Evolutionary conservation across 2,797 vertebrate genomes (phyloP).

Genomic region (Rousettus madagascariensis): DNA sequence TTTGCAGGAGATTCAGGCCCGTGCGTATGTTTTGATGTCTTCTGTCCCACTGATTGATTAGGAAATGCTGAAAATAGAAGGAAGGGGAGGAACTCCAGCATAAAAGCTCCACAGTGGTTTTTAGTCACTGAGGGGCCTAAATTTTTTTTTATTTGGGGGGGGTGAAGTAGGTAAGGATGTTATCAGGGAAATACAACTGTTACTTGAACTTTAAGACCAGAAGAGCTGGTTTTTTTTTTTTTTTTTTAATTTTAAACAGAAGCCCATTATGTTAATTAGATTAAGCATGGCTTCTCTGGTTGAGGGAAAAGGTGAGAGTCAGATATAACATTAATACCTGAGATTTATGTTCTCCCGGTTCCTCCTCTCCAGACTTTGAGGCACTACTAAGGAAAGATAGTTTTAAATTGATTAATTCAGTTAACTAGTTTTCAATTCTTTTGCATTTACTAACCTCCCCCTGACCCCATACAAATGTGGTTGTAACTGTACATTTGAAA

Average conservation of each 20-base stretch:
- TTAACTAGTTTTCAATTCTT: neutral
- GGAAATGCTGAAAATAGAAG: neutral
- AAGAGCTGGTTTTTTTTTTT: neutral
- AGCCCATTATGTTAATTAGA: neutral
- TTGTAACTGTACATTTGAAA: conserved; percentile 16
- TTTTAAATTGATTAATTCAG: neutral
- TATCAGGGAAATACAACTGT: neutral
- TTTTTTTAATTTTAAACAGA: neutral
- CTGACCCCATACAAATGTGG: neutral
- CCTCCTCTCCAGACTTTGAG: neutral
- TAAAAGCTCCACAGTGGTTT: neutral
- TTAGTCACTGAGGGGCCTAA: neutral
- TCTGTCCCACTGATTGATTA: neutral
- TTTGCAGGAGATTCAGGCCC: neutral
- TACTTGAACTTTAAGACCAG: neutral
- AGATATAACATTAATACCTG: neutral
- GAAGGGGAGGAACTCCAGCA: neutral
- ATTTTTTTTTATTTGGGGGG: neutral
- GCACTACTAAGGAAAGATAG: neutral
- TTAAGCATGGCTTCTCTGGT: neutral
- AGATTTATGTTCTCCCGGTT: neutral
- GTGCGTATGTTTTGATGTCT: neutral
- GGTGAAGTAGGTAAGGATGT: neutral
- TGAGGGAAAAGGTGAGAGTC: neutral
- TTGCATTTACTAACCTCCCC: neutral